Evolutionary conservation across 1,140 invertebrate genomes (phyloP).

Genomic region (Drosophila setifemur): DNA sequence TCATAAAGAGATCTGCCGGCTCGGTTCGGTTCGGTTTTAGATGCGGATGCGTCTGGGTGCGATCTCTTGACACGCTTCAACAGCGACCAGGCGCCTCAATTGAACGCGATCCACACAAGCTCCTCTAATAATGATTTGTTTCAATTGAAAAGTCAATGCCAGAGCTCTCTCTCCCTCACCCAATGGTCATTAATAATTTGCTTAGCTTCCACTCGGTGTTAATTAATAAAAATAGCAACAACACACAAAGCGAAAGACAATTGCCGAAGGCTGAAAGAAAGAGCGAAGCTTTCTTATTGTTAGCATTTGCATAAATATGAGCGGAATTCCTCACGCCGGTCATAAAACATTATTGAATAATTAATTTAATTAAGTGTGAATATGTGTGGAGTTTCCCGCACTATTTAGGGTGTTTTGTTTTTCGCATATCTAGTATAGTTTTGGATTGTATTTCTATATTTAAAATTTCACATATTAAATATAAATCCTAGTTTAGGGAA

Average conservation of each 20-base stretch:
- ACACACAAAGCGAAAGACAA: conserved; percentile 12
- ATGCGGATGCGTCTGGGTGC: conserved; percentile 34
- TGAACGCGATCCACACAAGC: conserved; percentile 63
- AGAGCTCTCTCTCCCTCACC: conserved; percentile 20
- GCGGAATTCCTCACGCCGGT: conserved; percentile 4
- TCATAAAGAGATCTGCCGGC: conserved; percentile 40
- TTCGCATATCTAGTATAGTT: neutral
- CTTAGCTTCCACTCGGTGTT: conserved; percentile 33
- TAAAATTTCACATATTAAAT: neutral
- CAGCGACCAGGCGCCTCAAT: conserved; percentile 34
- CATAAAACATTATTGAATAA: conserved; percentile 31
- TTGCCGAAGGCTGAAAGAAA: conserved; percentile 23
- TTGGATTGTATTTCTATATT: too few relatives aligned
- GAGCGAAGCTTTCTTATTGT: conserved; percentile 4
- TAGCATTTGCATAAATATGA: conserved; percentile 36
- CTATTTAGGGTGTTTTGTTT: neutral
- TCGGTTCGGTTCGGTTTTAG: too few relatives aligned
- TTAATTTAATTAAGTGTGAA: conserved; percentile 20
- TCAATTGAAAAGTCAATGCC: conserved; percentile 79
- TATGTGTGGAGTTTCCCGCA: conserved; percentile 5
- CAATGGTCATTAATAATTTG: conserved; percentile 47
- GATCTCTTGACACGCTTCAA: conserved; percentile 71
- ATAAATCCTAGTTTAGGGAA: neutral
- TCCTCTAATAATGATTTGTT: conserved; percentile 77
- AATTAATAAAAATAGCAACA: conserved; percentile 46